Conservation (phyloP, 1,140 invertebrate genomes). For the Diabrotica virgifera region DNA sequence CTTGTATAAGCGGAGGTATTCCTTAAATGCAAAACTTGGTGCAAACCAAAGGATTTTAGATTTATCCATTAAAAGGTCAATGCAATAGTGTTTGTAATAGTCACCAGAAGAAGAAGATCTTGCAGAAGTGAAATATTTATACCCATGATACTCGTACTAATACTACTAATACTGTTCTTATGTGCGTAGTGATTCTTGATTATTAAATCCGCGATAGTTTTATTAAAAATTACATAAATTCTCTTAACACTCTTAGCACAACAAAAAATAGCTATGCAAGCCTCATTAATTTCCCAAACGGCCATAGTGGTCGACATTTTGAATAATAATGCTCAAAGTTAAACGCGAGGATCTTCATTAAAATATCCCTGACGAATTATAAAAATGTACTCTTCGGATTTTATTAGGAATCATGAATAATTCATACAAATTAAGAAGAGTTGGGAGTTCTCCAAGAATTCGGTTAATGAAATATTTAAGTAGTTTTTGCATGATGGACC, state of each 20-base stretch:
- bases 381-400: conserved; percentile 30
- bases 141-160: no score
- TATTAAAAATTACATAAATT: no score
- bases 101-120: no score
- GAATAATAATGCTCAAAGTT: not conserved
- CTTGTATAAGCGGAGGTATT: no score
- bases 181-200: no score
- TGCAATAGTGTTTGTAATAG: no score
- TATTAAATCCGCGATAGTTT: no score
- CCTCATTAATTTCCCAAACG: conserved; percentile 4
- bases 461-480: conserved; percentile 37
- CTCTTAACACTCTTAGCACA: not conserved
- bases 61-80: no score
- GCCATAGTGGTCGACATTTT: conserved; percentile 4
- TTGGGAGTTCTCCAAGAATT: conserved; percentile 29
- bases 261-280: not conserved
- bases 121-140: no score
- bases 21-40: no score
- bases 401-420: conserved; percentile 31
- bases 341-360: conserved; percentile 23
- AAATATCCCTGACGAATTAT: conserved; percentile 25
- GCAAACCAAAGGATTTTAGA: no score
- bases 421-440: conserved; percentile 31
- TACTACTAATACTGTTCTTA: no score
- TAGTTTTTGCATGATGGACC: conserved; percentile 27